A percentile compares a stretch with the other conserved stretches of the same genome.
Evolutionary conservation across 2,888 invertebrate genomes (phyloP).

Genomic region (Caenorhabditis afra): DNA sequence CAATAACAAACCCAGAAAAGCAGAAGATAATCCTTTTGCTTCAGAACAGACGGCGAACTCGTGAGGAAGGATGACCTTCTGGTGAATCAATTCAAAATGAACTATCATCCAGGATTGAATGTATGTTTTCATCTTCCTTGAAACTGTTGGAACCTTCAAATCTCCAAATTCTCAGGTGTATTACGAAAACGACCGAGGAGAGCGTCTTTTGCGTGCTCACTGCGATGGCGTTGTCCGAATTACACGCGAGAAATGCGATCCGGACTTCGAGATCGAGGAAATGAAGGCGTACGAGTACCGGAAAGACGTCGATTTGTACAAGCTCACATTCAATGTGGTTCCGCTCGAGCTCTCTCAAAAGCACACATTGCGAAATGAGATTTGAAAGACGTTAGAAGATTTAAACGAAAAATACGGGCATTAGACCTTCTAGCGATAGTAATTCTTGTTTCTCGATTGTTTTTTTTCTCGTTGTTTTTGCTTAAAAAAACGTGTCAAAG

Average conservation of each 20-base stretch:
- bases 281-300: slow-evolving; percentile 65
- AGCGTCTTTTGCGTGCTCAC: slow-evolving; percentile 72
- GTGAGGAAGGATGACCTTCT: slow-evolving; percentile 77
- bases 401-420: slow-evolving; percentile 38
- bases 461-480: slow-evolving; percentile 30
- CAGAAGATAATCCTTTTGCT: neutral
- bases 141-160: neutral
- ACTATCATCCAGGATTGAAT: slow-evolving; percentile 80
- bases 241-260: slow-evolving; percentile 72
- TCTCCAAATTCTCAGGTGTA: no score
- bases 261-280: slow-evolving; percentile 65
- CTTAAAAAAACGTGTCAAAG: no score
- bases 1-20: neutral
- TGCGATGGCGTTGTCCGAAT: slow-evolving; percentile 80
- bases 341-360: slow-evolving; percentile 61
- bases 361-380: slow-evolving; percentile 58
- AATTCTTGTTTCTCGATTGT: neutral
- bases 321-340: slow-evolving; percentile 70
- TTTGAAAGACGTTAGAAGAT: slow-evolving; percentile 38
- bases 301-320: slow-evolving; percentile 61
- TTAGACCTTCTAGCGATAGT: slow-evolving; percentile 18
- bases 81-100: slow-evolving; percentile 76
- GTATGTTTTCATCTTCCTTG: slow-evolving; percentile 67
- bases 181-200: slow-evolving; percentile 69
- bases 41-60: slow-evolving; percentile 68